A percentile compares a stretch with the other conserved stretches of the same genome.
Conservation (phyloP, 2,113 vertebrate species). For the Poeciliopsis retropinna region DNA sequence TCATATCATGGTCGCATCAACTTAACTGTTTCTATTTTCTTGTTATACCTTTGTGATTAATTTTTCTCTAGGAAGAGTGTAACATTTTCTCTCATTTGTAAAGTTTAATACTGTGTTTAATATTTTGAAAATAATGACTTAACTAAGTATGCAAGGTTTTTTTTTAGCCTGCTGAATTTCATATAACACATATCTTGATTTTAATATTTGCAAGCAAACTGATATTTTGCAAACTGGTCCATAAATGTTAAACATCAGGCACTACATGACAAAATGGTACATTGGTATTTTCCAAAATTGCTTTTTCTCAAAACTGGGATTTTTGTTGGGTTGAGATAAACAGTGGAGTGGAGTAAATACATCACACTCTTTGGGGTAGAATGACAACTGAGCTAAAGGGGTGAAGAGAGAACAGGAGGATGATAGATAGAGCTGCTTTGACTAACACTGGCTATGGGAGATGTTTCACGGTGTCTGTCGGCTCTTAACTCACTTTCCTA, state of each 20-base stretch:
- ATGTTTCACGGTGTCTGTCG: slow-evolving; percentile 43
- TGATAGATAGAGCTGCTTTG: slow-evolving; percentile 64
- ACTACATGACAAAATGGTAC: neutral
- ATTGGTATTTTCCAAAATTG: slow-evolving; percentile 22
- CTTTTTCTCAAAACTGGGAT: neutral
- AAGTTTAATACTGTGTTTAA: neutral
- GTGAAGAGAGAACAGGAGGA: slow-evolving; percentile 18
- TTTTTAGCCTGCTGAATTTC: too few relatives aligned
- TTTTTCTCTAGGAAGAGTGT: neutral
- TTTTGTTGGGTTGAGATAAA: slow-evolving; percentile 32
- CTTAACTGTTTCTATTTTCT: too few relatives aligned
- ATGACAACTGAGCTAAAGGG: slow-evolving; percentile 35
- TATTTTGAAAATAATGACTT: neutral
- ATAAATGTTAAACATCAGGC: neutral
- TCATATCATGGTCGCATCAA: too few relatives aligned
- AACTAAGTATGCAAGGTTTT: neutral
- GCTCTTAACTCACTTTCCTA: slow-evolving; percentile 36
- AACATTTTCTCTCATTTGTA: neutral
- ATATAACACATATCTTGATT: neutral
- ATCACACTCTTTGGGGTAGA: slow-evolving; percentile 44
- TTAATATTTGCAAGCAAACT: neutral
- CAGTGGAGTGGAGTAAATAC: slow-evolving; percentile 45
- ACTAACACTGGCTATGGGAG: slow-evolving; percentile 59
- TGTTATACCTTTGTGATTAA: too few relatives aligned
- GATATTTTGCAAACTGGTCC: neutral